Evolutionary conservation across 1,140 invertebrate species (phyloP), one percentile per base, ranked within the genome.

Genomic region (Macrocentrus cingulum): DNA sequence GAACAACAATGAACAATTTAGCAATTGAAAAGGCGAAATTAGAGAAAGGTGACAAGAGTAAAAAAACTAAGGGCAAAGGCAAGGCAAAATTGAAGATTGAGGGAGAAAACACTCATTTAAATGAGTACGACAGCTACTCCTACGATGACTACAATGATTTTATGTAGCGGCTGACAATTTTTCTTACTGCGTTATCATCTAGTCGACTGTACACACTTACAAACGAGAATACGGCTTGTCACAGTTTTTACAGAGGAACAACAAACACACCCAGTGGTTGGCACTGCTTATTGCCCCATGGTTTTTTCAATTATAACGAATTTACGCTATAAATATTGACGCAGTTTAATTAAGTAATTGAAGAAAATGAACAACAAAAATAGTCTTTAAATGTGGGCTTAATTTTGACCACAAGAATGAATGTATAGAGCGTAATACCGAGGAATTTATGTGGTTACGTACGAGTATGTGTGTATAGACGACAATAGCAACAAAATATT

Each of bases 1-100:
- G 92, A 77, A 85, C 85, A 63, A 84, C 83, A 52, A 77, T 94
- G 62, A 91, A 92, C 75, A 89, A 87, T 74, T 77, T 94, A 59
- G 85, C 88, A 64, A 84, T 88, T 62, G 91, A 94, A 73, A 94
- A 94, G 75, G 80, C 87, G 56, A 94, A 92, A 79, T 76, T 89
- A 19, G 87, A 92, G 71, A 90, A 91, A 76, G 84, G 82, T 18
- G 84, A 88, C 22, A 89, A 87, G 66, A 65, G 81, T 34, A 91
- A 89, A 76, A 90, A 91, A 71, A 82, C 78, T 15, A 87, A 87
- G 68, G 79, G 81, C 37, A 91, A 91, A 74, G 85, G 85, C 57
- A 91, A 91, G 73, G 88, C 86, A 1, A 89, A 89, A 73, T 80
- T 92, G 65, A 89, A 87, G 77, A 81, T 91, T 32, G 88, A 90